Evolutionary conservation across 2,113 vertebrate species (phyloP).

Genomic region (Pygoscelis adeliae): DNA sequence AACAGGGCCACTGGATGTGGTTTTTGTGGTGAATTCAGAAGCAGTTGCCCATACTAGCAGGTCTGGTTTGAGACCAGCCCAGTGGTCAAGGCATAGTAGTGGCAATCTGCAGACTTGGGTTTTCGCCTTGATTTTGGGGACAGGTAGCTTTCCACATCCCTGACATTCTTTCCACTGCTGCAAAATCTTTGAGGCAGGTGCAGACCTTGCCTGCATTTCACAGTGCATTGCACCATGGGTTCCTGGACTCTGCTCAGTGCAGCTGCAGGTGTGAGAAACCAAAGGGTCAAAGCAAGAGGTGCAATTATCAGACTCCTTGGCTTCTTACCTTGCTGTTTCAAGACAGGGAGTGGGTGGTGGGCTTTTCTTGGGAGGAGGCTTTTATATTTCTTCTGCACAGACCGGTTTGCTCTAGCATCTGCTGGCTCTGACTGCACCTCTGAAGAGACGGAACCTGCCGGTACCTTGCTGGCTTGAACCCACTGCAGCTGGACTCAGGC

Average conservation of each 20-base stretch:
- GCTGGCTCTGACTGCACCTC: not conserved
- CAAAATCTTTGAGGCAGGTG: not conserved
- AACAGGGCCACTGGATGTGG: not conserved
- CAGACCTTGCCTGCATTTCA: not conserved
- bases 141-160: not conserved
- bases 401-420: not conserved
- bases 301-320: not conserved
- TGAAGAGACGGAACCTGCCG: not conserved
- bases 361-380: not conserved
- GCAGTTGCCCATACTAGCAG: too few relatives aligned
- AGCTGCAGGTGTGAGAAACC: not conserved
- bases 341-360: not conserved
- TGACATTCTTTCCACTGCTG: not conserved
- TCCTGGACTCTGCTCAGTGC: not conserved
- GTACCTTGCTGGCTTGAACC: not conserved
- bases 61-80: not conserved
- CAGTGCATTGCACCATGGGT: fast-evolving
- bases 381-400: not conserved
- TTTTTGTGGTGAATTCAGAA: not conserved
- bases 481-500: not conserved
- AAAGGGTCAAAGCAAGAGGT: not conserved
- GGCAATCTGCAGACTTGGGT: too few relatives aligned
- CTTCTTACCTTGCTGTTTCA: not conserved
- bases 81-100: fast-evolving
- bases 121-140: not conserved